Conservation (phyloP, 92 coral and sea anemone species). For the Ricordea florida region DNA sequence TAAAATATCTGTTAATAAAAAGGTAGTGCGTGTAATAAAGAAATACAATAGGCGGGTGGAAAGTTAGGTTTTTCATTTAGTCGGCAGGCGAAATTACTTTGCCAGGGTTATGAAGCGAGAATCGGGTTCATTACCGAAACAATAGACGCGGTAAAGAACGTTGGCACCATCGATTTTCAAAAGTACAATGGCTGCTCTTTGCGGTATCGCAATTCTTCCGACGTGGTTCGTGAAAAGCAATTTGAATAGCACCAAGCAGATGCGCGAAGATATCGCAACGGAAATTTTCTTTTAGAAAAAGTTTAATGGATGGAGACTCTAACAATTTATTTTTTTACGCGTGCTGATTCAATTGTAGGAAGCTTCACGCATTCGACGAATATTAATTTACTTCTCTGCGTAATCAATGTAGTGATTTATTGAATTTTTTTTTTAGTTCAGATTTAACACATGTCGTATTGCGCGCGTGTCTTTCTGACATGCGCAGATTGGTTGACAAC, state of each 20-base stretch:
- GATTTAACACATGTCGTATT: background rate
- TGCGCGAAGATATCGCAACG: too few species aligned
- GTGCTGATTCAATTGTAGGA: too few species aligned
- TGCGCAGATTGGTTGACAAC: constrained; percentile 29
- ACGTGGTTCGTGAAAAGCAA: too few species aligned
- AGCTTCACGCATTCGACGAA: background rate
- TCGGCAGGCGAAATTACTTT: constrained; percentile 18
- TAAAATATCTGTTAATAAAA: constrained; percentile 61
- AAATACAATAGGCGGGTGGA: constrained; percentile 33
- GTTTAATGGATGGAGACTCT: too few species aligned
- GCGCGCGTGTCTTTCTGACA: background rate
- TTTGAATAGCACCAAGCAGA: too few species aligned
- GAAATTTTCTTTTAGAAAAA: too few species aligned
- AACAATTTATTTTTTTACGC: too few species aligned
- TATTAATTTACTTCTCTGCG: background rate
- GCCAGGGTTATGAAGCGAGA: background rate
- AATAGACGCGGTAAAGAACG: background rate
- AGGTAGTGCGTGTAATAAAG: constrained; percentile 2
- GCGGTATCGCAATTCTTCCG: too few species aligned
- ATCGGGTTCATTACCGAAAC: background rate
- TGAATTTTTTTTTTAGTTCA: background rate
- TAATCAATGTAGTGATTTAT: background rate
- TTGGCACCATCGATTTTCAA: background rate
- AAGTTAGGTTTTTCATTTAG: constrained; percentile 12
- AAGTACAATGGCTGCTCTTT: too few species aligned